Base-by-base conservation (phyloP, 2,888 invertebrate genomes). In the Steinernema hermaphroditum region DNA sequence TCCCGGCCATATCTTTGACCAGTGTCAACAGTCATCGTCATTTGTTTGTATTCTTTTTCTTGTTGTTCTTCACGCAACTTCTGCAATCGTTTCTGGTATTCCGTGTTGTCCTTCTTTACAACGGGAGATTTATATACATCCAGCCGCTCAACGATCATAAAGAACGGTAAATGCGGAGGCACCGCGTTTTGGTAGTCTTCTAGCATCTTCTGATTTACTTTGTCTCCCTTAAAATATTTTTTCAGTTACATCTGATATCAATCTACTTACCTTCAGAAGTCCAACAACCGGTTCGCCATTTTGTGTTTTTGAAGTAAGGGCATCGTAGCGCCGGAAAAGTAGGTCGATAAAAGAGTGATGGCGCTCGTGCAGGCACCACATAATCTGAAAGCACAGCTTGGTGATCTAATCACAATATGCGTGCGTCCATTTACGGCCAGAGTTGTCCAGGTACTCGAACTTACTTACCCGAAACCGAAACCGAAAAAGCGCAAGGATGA, bases 1-100 rank as follows among this genome's bases (percentile, higher is more conserved):
- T 69, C 50, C 2, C 69, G 24, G 14, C 78, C 78, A 70, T 75
- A 78, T 16, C 68, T 69, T 27, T 79, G 77, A 12, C 46, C 12
- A 1, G 74, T 49, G 70, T 80, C 79, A 9, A 80, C 73, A 16
- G 78, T 73, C 44, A 75, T 77, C 22, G 76, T 72, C 75, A 81
- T 78, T 24, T 74, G 44, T 12, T 69, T 72, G 71, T 81, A 81
- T 27, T 77, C 74, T 24, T 46, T 29, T n/a, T 74, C 68, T 50
- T 78, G 81, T 74, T 79, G 68, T 8, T 49, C 27, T 14, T 4
- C 22, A 14, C 32, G 24, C 34, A 57, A 34, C 50, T 49, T 16
- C 34, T 68, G 41, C 34, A 49, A 24, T 16, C 44, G 37, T n/a
- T 41, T 69, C 29, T 41, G 24, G 19, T 46, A 69, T n/a, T 29